phyloP scores from a whole-genome alignment of 2,797 vertebrate genomes.

The Cetoscarus ocellatus region DNA sequence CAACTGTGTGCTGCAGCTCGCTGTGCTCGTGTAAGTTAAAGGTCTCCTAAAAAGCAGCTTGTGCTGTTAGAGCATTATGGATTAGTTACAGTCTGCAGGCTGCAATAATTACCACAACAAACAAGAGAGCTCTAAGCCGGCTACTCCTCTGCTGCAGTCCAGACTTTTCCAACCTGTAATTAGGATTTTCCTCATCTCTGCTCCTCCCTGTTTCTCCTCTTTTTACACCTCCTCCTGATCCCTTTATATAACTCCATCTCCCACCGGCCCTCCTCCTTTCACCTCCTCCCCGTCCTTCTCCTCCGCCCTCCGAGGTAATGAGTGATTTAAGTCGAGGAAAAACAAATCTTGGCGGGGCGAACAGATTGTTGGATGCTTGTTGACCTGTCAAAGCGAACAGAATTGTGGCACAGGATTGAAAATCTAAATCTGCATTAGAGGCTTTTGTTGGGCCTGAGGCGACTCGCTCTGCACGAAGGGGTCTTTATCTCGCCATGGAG shows the following conservation, averaged over 20 bases:
- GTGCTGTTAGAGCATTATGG: conserved; percentile 56
- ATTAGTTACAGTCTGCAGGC: conserved; percentile 68
- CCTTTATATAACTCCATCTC: background rate
- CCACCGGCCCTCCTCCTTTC: background rate
- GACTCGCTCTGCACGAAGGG: conserved; percentile 70
- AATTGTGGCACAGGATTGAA: conserved; percentile 79
- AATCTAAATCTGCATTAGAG: conserved; percentile 84
- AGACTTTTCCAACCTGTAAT: conserved; percentile 57
- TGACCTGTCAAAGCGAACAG: conserved; percentile 76
- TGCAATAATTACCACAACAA: conserved; percentile 68
- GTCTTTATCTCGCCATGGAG: conserved; percentile 68
- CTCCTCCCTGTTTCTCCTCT: background rate
- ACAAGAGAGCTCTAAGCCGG: conserved; percentile 45
- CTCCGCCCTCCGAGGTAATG: conserved; percentile 46
- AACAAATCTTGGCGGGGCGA: conserved; percentile 58
- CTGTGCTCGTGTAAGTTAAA: conserved; percentile 25
- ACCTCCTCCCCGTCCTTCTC: conserved; percentile 12
- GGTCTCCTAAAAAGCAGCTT: conserved; percentile 55
- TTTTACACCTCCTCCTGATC: background rate
- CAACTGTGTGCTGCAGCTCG: background rate
- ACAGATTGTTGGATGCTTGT: conserved; percentile 80
- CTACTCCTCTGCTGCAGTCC: conserved; percentile 33
- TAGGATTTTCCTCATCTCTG: conserved; percentile 34
- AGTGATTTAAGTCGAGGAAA: conserved; percentile 61
- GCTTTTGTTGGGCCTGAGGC: conserved; percentile 81